These are phyloP conservation scores for Coelinius sp. DNA, from an alignment of 2,888 invertebrate species.

Conservation along the genomic window DNA sequence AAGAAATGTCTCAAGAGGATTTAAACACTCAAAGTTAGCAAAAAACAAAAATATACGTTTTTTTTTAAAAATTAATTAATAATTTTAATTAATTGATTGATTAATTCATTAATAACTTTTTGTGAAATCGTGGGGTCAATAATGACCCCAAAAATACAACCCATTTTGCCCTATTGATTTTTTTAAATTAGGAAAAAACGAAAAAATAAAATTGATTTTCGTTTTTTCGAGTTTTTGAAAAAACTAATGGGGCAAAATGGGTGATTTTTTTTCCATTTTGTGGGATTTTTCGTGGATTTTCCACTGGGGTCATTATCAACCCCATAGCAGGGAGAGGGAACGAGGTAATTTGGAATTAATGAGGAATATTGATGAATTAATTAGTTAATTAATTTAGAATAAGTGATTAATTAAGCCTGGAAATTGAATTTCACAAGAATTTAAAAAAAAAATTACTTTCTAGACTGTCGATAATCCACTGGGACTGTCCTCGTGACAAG, in stretches of 20 bases:
- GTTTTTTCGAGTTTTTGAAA: background rate
- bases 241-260: background rate
- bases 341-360: background rate
- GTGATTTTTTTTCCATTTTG: background rate
- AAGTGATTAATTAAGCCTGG: background rate
- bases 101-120: background rate
- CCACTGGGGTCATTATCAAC: background rate
- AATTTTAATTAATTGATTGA: slow-evolving; percentile 3
- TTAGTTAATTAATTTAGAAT: background rate
- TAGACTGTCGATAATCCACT: slow-evolving; percentile 53
- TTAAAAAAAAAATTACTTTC: slow-evolving; percentile 30
- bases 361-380: background rate
- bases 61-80: slow-evolving; percentile 25
- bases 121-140: background rate
- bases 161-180: background rate
- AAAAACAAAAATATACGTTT: slow-evolving; percentile 8
- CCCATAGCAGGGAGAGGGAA: background rate
- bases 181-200: background rate
- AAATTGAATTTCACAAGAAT: background rate
- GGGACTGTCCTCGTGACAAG: slow-evolving; percentile 59
- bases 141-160: background rate
- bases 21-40: slow-evolving; percentile 19
- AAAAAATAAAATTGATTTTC: background rate
- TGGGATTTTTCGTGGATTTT: too few species aligned
- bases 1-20: slow-evolving; percentile 18